Evolutionary conservation across 2,888 invertebrate genomes (phyloP).

Genomic region (Stenolophus ochropezus): DNA sequence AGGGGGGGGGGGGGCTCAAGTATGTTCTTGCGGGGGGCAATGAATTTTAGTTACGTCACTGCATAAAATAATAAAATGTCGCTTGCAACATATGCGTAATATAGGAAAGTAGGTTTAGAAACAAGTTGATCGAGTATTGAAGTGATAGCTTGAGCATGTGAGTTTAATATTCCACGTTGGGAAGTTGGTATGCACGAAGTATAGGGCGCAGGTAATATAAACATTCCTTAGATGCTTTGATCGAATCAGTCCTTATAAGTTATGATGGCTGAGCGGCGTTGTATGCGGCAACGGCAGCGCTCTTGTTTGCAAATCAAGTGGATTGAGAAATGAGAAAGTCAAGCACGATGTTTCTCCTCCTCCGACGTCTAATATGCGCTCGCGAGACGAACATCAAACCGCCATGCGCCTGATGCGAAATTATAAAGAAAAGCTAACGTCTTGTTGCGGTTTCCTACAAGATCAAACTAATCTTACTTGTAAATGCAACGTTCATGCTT

Average conservation of each 20-base stretch:
- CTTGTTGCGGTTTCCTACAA: not conserved
- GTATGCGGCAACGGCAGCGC: conserved; percentile 8
- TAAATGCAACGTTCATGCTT: no score
- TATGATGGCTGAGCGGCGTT: conserved; percentile 42
- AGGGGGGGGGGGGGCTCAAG: no score
- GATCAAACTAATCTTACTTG: no score
- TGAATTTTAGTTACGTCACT: no score
- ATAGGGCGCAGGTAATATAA: conserved; percentile 43
- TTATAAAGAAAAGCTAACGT: not conserved
- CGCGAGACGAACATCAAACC: conserved; percentile 2
- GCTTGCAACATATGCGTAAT: no score
- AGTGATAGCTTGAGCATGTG: no score
- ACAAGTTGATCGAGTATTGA: not conserved
- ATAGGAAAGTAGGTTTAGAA: not conserved
- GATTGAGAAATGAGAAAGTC: conserved; percentile 51
- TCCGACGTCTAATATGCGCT: not conserved
- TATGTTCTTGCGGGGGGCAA: no score
- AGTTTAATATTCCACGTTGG: not conserved
- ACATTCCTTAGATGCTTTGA: conserved; percentile 53
- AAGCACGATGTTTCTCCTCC: not conserved
- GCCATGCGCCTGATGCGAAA: not conserved
- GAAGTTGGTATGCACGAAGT: conserved; percentile 2
- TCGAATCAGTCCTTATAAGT: conserved; percentile 51
- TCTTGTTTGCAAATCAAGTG: conserved; percentile 48
- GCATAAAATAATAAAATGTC: no score